phyloP scores from a whole-genome alignment of 2,113 vertebrate species.

The Microtus pennsylvanicus region DNA sequence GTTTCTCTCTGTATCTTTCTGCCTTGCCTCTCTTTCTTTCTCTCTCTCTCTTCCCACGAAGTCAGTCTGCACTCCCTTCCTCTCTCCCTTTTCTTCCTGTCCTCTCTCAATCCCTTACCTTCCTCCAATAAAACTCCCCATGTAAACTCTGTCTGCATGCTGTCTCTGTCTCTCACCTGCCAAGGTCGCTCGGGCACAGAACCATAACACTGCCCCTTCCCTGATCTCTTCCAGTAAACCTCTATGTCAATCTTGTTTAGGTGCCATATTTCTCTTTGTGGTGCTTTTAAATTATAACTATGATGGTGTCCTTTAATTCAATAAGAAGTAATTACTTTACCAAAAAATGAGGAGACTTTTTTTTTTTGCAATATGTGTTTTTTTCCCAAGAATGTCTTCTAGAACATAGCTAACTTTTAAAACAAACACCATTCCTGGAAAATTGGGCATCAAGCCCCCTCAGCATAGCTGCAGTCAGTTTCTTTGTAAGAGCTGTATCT shows the following conservation, averaged over 20 bases:
- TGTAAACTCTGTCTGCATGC: not conserved
- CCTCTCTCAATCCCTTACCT: too few relatives aligned
- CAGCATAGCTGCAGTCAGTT: not conserved
- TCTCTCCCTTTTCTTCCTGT: not conserved
- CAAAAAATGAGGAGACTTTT: not conserved
- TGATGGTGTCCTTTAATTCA: not conserved
- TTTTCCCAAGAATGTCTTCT: not conserved
- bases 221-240: too few relatives aligned
- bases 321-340: not conserved
- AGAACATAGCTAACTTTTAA: not conserved
- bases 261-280: too few relatives aligned
- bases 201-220: too few relatives aligned
- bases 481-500: not conserved
- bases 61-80: too few relatives aligned
- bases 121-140: too few relatives aligned
- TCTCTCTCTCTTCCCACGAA: too few relatives aligned
- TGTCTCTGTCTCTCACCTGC: too few relatives aligned
- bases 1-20: too few relatives aligned
- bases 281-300: too few relatives aligned
- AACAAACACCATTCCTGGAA: not conserved
- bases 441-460: not conserved
- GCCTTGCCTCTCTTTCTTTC: too few relatives aligned
- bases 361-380: not conserved
- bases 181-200: accelerated
- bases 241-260: accelerated